These are phyloP conservation scores for Xiphydria camelus DNA, from an alignment of 2,888 invertebrate species.

Conservation along the genomic window DNA sequence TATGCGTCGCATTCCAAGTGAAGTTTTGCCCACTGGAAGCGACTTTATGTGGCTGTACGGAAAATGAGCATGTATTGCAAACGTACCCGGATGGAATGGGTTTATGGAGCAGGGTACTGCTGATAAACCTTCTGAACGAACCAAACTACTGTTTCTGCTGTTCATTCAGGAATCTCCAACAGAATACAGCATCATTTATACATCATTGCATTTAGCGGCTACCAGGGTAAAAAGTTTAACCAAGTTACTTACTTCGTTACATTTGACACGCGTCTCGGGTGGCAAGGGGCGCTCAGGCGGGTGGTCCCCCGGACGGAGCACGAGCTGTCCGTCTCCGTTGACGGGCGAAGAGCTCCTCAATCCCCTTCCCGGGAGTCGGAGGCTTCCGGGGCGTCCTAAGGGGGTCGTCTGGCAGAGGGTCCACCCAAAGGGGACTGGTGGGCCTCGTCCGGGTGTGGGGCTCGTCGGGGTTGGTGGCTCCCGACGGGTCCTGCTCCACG, in stretches of 20 bases:
- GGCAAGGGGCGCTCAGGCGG: too few relatives aligned
- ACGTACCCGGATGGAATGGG: constrained; percentile 1
- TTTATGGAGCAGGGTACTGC: constrained; percentile 5
- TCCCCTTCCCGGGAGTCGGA: too few relatives aligned
- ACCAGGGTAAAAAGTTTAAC: neutral
- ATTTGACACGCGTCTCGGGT: constrained; percentile 1
- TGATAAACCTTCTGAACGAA: neutral
- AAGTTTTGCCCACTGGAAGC: neutral
- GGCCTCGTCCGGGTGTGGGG: too few relatives aligned
- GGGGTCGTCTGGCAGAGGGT: too few relatives aligned
- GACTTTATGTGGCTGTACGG: constrained; percentile 14
- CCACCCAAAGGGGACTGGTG: too few relatives aligned
- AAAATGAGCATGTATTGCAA: neutral
- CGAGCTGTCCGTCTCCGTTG: too few relatives aligned
- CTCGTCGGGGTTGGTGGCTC: too few relatives aligned
- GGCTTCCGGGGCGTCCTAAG: too few relatives aligned
- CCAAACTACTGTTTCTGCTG: constrained; percentile 1
- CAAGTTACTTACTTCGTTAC: neutral
- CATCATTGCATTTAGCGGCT: neutral
- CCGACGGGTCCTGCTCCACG: too few relatives aligned
- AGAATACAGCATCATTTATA: constrained; percentile 3
- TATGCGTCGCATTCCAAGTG: too few relatives aligned
- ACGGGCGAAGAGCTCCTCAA: too few relatives aligned
- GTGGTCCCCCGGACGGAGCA: too few relatives aligned
- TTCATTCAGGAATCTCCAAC: constrained; percentile 1